A percentile compares a stretch with the other conserved stretches of the same genome.
Conservation (phyloP, 2,113 vertebrate genomes). For the Eupsittula cactorum region DNA sequence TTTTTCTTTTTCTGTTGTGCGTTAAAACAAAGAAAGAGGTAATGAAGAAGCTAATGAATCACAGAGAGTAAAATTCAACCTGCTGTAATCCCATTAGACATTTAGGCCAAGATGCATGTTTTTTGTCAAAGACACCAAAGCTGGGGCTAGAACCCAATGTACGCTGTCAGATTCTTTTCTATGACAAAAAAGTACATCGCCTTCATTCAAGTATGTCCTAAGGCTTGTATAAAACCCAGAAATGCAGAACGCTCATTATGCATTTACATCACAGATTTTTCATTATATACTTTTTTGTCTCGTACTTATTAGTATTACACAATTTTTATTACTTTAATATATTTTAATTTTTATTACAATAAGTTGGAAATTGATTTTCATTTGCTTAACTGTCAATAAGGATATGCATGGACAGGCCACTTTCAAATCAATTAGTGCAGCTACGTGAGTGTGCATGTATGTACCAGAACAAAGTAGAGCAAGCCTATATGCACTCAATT, state of each 20-base stretch:
- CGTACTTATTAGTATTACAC: background rate
- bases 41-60: background rate
- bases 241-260: background rate
- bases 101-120: background rate
- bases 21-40: background rate
- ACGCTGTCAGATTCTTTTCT: background rate
- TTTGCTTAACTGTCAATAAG: background rate
- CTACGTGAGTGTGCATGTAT: background rate
- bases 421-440: background rate
- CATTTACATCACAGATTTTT: background rate
- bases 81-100: background rate
- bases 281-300: background rate
- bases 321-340: background rate
- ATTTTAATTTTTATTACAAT: background rate
- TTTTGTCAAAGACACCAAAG: background rate
- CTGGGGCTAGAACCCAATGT: background rate
- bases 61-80: background rate
- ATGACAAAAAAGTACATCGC: accelerated
- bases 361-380: background rate
- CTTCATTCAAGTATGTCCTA: background rate
- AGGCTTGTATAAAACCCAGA: background rate
- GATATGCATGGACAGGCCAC: background rate
- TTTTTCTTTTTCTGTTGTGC: background rate
- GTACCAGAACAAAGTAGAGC: background rate
- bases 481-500: background rate